Percentiles rank a stretch among this genome's conserved stretches.
These are phyloP conservation scores for Ophraella communa DNA, from an alignment of 2,888 invertebrate species.

Conservation along the genomic window DNA sequence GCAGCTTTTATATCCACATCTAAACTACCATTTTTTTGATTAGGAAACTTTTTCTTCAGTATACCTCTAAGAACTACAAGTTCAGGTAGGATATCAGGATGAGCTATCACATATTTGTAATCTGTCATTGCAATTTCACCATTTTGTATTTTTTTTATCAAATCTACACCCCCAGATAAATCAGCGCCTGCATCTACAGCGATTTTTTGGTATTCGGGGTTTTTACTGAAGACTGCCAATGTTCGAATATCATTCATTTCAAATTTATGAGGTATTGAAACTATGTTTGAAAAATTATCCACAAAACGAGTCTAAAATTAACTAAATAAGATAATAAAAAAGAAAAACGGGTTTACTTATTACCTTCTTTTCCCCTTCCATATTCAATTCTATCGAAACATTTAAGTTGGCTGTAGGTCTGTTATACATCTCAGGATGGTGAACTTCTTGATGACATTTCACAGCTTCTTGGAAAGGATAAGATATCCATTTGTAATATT, in stretches of 20 bases:
- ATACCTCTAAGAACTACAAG: constrained; percentile 77
- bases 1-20: constrained; percentile 68
- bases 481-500: constrained; percentile 65
- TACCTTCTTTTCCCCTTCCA: constrained; percentile 75
- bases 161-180: constrained; percentile 73
- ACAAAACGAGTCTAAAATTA: constrained; percentile 69
- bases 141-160: constrained; percentile 79
- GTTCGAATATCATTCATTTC: constrained; percentile 72
- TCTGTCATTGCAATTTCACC: constrained; percentile 68
- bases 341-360: too few relatives aligned
- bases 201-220: constrained; percentile 65
- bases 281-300: constrained; percentile 72
- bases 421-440: constrained; percentile 84
- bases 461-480: constrained; percentile 80
- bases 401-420: constrained; percentile 73
- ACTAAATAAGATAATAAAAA: too few relatives aligned
- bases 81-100: constrained; percentile 81
- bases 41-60: constrained; percentile 80
- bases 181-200: constrained; percentile 76
- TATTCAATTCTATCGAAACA: constrained; percentile 79
- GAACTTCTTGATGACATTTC: constrained; percentile 77
- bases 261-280: constrained; percentile 73
- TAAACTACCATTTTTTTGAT: constrained; percentile 70
- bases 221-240: constrained; percentile 78
- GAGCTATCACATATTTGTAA: constrained; percentile 77